A percentile compares a stretch with the other conserved stretches of the same genome.
phyloP scores from a whole-genome alignment of 2,797 vertebrate species.

The Megalops cyprinoides region DNA sequence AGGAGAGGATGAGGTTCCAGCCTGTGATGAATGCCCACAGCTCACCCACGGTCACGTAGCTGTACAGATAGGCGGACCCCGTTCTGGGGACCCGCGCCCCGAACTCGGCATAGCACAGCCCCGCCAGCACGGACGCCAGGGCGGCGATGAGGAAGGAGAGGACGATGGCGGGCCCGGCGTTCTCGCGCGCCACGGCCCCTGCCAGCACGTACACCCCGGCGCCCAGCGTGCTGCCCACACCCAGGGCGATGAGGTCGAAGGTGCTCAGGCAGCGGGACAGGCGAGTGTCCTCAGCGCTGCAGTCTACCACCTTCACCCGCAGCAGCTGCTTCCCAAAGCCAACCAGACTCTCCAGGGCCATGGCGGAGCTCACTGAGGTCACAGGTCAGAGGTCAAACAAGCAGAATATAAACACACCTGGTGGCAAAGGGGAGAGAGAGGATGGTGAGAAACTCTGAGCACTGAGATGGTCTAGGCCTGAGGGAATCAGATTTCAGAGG shows the following conservation, averaged over 20 bases:
- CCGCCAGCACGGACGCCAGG: slow-evolving; percentile 89
- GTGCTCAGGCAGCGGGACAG: slow-evolving; percentile 90
- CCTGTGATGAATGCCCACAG: slow-evolving; percentile 95
- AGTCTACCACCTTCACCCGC: slow-evolving; percentile 89
- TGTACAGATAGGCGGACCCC: slow-evolving; percentile 94
- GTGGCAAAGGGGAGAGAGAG: not conserved
- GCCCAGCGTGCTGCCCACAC: slow-evolving; percentile 93
- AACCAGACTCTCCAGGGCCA: slow-evolving; percentile 76
- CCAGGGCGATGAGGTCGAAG: slow-evolving; percentile 90
- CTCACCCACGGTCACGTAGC: slow-evolving; percentile 93
- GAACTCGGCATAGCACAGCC: slow-evolving; percentile 94
- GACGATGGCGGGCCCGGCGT: slow-evolving; percentile 88
- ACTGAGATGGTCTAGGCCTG: no score
- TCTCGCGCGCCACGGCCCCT: slow-evolving; percentile 85
- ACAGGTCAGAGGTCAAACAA: slow-evolving; percentile 12
- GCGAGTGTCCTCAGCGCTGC: slow-evolving; percentile 77
- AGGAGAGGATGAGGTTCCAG: slow-evolving; percentile 97
- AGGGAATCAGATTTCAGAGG: no score
- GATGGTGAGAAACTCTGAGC: no score
- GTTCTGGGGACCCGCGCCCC: slow-evolving; percentile 93
- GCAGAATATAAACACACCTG: not conserved
- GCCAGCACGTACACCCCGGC: slow-evolving; percentile 94
- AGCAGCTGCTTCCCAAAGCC: slow-evolving; percentile 83
- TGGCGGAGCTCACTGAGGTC: slow-evolving; percentile 46
- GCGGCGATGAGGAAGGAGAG: slow-evolving; percentile 93